Evolutionary conservation across 2,888 invertebrate species (phyloP).

Genomic region (Neoaliturus tenellus): DNA sequence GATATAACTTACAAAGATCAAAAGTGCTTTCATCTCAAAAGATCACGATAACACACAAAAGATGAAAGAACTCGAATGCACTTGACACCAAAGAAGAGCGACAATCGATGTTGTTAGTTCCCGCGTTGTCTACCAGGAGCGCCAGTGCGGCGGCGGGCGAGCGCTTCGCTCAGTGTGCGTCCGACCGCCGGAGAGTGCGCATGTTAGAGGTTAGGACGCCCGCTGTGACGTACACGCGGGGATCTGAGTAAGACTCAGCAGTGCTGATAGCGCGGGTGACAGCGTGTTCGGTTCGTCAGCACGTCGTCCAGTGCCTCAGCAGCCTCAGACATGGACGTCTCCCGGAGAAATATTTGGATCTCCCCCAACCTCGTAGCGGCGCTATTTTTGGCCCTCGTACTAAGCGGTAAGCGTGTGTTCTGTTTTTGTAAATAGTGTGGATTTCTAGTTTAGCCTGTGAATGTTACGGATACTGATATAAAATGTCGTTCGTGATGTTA

Average conservation of each 20-base stretch:
- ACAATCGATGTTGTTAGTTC: background rate
- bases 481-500: too few relatives aligned
- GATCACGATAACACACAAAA: background rate
- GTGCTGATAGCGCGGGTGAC: background rate
- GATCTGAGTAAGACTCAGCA: background rate
- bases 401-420: background rate
- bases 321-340: background rate
- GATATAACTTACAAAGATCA: background rate
- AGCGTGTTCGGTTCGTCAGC: background rate
- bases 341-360: background rate
- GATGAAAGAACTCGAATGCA: background rate
- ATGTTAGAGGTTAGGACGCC: background rate
- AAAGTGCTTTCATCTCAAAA: background rate
- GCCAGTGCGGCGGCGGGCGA: background rate
- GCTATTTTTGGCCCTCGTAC: conserved; percentile 14
- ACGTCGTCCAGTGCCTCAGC: too few relatives aligned
- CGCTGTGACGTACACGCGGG: background rate
- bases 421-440: background rate
- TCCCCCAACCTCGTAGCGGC: background rate
- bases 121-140: background rate
- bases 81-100: conserved; percentile 1
- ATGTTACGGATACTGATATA: too few relatives aligned
- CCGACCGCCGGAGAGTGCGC: background rate
- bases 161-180: background rate
- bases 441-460: too few relatives aligned